A percentile compares a stretch with the other conserved stretches of the same genome.
phyloP scores from a whole-genome alignment of 2,888 invertebrate species.

The Xanthorhoe spadicearia region DNA sequence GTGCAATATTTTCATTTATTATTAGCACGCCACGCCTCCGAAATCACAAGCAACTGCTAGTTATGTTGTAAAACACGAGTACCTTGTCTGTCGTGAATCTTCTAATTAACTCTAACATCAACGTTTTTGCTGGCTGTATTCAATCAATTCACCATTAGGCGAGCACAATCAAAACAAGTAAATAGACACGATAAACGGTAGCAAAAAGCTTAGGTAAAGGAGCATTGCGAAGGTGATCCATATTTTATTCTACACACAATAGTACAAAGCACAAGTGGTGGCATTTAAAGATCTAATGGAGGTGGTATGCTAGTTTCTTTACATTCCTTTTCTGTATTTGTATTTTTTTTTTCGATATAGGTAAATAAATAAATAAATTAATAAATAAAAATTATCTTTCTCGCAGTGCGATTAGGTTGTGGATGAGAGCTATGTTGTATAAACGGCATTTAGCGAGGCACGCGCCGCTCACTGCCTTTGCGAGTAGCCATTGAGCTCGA shows the following conservation, averaged over 20 bases:
- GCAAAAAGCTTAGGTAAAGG: constrained; percentile 28
- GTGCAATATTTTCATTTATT: not conserved
- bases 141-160: constrained; percentile 37
- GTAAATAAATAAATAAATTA: no score
- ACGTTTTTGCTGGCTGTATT: constrained; percentile 32
- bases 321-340: no score
- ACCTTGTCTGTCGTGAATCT: constrained; percentile 3
- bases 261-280: not conserved
- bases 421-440: not conserved
- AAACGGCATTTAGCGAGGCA: not conserved
- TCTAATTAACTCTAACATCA: constrained; percentile 30
- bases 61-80: constrained; percentile 3
- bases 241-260: not conserved
- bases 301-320: no score
- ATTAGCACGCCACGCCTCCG: not conserved
- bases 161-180: constrained; percentile 31
- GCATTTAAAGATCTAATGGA: not conserved
- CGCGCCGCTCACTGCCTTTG: not conserved
- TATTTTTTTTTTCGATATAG: no score
- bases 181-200: constrained; percentile 27
- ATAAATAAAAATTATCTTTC: no score
- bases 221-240: constrained; percentile 19
- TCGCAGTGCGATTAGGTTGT: not conserved
- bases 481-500: not conserved
- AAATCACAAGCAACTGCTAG: not conserved